Conservation (phyloP, 2,113 vertebrate species). For the Peromyscus leucopus region DNA sequence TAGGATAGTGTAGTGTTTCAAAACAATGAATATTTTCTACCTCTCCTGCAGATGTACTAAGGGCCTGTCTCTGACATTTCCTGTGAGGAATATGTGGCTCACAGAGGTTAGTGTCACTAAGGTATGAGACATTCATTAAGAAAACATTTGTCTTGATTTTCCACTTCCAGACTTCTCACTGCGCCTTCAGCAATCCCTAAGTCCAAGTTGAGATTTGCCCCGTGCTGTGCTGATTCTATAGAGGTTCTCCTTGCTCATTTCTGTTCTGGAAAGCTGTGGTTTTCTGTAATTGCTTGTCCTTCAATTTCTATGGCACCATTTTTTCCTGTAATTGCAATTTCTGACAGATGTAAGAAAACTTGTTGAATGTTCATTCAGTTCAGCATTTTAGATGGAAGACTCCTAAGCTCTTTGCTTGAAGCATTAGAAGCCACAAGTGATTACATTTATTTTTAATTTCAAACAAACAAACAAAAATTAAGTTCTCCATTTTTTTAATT, state of each 20-base stretch:
- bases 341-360: background rate
- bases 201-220: background rate
- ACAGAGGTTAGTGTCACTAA: background rate
- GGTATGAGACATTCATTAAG: background rate
- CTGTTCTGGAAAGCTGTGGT: background rate
- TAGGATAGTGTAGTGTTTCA: background rate
- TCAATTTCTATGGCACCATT: background rate
- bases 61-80: background rate
- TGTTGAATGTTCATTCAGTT: background rate
- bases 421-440: background rate
- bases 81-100: fast-evolving
- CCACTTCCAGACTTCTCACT: background rate
- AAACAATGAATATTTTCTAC: background rate
- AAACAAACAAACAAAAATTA: background rate
- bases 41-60: background rate
- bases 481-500: background rate
- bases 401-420: background rate
- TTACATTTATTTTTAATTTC: background rate
- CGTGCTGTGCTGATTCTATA: fast-evolving
- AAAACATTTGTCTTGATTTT: background rate
- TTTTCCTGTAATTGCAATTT: background rate
- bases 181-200: background rate
- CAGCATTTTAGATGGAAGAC: background rate
- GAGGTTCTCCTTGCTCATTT: background rate
- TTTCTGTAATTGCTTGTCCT: background rate